Conservation (phyloP, 2,888 invertebrate species). For the Gastrophysa polygoni region DNA sequence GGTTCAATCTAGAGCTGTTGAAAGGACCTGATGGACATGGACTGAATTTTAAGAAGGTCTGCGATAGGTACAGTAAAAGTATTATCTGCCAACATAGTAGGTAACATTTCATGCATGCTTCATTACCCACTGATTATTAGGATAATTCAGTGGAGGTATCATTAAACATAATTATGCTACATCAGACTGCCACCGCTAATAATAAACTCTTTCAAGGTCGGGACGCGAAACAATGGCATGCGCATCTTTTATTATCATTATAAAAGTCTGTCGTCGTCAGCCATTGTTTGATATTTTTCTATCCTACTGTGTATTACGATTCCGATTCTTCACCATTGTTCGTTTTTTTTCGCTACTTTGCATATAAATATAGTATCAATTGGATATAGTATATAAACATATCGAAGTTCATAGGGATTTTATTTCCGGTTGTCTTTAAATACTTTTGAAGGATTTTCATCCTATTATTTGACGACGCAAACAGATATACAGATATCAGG, state of each 20-base stretch:
- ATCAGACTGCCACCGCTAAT: slow-evolving; percentile 27
- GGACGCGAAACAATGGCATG: slow-evolving; percentile 30
- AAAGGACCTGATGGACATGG: background rate
- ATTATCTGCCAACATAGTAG: background rate
- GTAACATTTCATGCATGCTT: slow-evolving; percentile 18
- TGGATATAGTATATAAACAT: too few relatives aligned
- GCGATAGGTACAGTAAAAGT: background rate
- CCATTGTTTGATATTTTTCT: too few relatives aligned
- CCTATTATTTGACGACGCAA: too few relatives aligned
- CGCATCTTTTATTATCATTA: background rate
- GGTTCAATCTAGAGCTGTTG: too few relatives aligned
- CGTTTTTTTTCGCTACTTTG: too few relatives aligned
- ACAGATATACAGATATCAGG: too few relatives aligned
- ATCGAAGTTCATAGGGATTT: too few relatives aligned
- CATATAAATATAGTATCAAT: too few relatives aligned
- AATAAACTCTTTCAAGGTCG: slow-evolving; percentile 38
- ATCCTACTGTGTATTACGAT: too few relatives aligned
- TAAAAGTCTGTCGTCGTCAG: background rate
- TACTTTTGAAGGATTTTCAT: too few relatives aligned
- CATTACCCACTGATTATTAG: slow-evolving; percentile 21
- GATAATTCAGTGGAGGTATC: slow-evolving; percentile 21
- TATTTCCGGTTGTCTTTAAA: too few relatives aligned
- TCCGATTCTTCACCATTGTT: too few relatives aligned
- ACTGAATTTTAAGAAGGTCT: slow-evolving; percentile 1
- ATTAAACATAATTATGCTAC: slow-evolving; percentile 28